Evolutionary conservation across 1,140 invertebrate genomes (phyloP).

Genomic region (Pseudomyrmex dendroicus): DNA sequence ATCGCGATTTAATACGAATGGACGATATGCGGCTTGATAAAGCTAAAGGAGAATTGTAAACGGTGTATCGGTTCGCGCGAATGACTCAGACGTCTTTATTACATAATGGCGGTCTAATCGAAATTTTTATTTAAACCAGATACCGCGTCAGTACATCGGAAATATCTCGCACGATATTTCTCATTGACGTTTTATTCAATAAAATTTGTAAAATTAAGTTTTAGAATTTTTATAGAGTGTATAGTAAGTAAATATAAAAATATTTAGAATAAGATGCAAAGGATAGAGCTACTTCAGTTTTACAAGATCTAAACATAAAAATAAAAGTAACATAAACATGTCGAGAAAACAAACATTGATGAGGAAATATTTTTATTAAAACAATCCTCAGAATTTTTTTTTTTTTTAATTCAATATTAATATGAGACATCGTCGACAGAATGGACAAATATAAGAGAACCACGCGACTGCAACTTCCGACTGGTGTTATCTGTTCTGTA

Average conservation of each 20-base stretch:
- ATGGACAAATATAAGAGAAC: not conserved
- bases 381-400: not conserved
- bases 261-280: too few relatives aligned
- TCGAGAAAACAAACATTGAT: not conserved
- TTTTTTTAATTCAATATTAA: not conserved
- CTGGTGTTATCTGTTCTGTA: not conserved
- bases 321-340: not conserved
- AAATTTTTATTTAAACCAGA: not conserved
- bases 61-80: not conserved
- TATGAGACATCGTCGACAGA: not conserved
- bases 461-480: not conserved
- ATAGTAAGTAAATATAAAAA: too few relatives aligned
- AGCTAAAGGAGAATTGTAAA: slow-evolving; percentile 18
- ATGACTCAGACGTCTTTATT: slow-evolving; percentile 23
- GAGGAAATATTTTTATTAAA: not conserved
- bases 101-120: not conserved
- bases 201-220: not conserved
- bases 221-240: too few relatives aligned
- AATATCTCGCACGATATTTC: slow-evolving; percentile 16
- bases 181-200: not conserved
- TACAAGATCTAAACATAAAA: not conserved
- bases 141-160: not conserved
- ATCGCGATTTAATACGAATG: slow-evolving; percentile 4
- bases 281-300: not conserved
- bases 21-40: slow-evolving; percentile 1